Conservation (phyloP, 2,888 invertebrate genomes). For the Lapara coniferarum region DNA sequence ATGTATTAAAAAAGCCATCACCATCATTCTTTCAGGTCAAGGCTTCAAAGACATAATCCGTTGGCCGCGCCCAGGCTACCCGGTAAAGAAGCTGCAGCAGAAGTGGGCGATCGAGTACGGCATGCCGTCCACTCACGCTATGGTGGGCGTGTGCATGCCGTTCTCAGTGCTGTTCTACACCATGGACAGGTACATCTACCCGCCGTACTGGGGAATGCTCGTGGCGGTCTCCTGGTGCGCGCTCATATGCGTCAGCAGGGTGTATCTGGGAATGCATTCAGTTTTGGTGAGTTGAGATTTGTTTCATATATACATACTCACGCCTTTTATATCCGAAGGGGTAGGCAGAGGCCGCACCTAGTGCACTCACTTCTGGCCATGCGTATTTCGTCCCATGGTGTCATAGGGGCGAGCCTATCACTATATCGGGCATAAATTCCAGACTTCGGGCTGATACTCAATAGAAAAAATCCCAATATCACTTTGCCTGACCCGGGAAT, state of each 20-base stretch:
- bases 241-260: conserved; percentile 91
- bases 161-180: conserved; percentile 93
- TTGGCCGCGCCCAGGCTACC: conserved; percentile 94
- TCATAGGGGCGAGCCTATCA: too few species aligned
- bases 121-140: conserved; percentile 97
- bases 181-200: conserved; percentile 90
- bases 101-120: conserved; percentile 97
- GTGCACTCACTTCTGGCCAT: too few species aligned
- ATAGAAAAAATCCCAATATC: too few species aligned
- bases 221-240: conserved; percentile 87
- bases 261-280: conserved; percentile 97
- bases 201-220: conserved; percentile 82
- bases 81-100: conserved; percentile 91
- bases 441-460: too few species aligned
- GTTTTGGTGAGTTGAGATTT: conserved; percentile 86
- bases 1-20: too few species aligned
- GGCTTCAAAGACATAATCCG: conserved; percentile 93
- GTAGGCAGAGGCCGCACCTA: too few species aligned
- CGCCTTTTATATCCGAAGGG: too few species aligned
- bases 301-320: not conserved
- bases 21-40: conserved; percentile 85
- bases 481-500: too few species aligned
- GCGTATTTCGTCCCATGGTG: too few species aligned
- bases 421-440: not conserved
- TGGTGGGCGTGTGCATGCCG: conserved; percentile 94